Percentiles rank a stretch among this genome's conserved stretches.
Conservation (phyloP, 2,888 invertebrate genomes). For the Neria commutata region DNA sequence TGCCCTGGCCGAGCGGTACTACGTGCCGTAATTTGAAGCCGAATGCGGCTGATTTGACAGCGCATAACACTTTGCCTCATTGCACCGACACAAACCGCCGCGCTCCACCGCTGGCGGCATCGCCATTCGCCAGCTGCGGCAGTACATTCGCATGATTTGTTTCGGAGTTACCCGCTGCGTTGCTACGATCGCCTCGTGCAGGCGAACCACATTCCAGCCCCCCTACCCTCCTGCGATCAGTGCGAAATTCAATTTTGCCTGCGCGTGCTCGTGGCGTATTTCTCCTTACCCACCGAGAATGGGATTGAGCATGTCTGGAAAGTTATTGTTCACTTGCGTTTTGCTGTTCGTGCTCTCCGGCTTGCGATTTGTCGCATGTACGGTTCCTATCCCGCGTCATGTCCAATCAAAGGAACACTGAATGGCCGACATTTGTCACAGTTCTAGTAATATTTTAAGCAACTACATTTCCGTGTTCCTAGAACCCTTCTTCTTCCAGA, state of each 20-base stretch:
- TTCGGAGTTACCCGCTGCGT: constrained; percentile 6
- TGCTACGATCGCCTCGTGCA: neutral
- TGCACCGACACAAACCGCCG: neutral
- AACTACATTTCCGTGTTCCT: too few species aligned
- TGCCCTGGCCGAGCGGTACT: constrained; percentile 22
- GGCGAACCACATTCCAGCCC: neutral
- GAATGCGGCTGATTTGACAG: constrained; percentile 51
- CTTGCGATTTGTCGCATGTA: too few species aligned
- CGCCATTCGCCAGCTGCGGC: neutral
- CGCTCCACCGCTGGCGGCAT: neutral
- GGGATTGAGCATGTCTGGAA: too few species aligned
- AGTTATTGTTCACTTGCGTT: too few species aligned
- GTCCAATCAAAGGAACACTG: too few species aligned
- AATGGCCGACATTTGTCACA: too few species aligned
- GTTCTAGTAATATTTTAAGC: too few species aligned
- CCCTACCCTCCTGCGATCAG: neutral
- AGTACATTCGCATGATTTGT: neutral
- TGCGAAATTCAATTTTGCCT: neutral
- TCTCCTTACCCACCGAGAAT: too few species aligned
- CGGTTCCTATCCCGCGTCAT: too few species aligned
- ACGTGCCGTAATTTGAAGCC: constrained; percentile 44
- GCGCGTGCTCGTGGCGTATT: neutral
- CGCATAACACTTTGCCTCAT: constrained; percentile 42
- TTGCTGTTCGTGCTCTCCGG: too few species aligned
- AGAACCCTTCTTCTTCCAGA: too few species aligned